Evolutionary conservation across 2,113 vertebrate genomes (phyloP).

Genomic region (Psittacus erithacus): DNA sequence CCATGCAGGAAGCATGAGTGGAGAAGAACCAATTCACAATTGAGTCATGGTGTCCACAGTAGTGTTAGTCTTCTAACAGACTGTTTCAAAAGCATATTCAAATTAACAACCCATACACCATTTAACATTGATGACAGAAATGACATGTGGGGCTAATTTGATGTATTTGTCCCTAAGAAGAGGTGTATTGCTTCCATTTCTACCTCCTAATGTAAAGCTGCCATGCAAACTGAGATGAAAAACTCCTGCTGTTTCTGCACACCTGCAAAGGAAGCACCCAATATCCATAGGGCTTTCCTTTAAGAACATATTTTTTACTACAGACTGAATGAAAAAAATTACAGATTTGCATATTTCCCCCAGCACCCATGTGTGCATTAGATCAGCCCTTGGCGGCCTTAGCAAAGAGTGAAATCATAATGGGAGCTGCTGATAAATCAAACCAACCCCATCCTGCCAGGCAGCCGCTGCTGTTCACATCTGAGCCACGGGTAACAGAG

Average conservation of each 20-base stretch:
- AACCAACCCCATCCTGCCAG: neutral
- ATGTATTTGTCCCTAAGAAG: neutral
- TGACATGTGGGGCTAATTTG: neutral
- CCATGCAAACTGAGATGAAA: neutral
- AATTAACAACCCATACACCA: neutral
- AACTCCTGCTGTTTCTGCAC: neutral
- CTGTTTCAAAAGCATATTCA: neutral
- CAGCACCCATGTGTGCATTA: neutral
- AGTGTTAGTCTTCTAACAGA: neutral
- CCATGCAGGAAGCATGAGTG: neutral
- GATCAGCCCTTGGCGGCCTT: neutral
- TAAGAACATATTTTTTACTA: neutral
- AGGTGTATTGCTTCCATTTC: neutral
- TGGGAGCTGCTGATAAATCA: neutral
- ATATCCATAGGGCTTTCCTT: neutral
- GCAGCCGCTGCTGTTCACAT: neutral
- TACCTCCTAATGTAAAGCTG: neutral
- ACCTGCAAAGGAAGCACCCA: neutral
- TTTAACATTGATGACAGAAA: neutral
- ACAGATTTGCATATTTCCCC: neutral
- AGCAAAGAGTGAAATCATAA: neutral
- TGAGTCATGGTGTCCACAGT: neutral
- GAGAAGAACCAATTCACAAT: neutral
- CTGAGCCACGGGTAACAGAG: rapidly evolving
- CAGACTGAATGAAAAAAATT: neutral